Percentiles rank a stretch among this genome's conserved stretches.
These are phyloP conservation scores for Lordiphosa fenestrarum DNA, from an alignment of 2,888 invertebrate species.

Conservation along the genomic window DNA sequence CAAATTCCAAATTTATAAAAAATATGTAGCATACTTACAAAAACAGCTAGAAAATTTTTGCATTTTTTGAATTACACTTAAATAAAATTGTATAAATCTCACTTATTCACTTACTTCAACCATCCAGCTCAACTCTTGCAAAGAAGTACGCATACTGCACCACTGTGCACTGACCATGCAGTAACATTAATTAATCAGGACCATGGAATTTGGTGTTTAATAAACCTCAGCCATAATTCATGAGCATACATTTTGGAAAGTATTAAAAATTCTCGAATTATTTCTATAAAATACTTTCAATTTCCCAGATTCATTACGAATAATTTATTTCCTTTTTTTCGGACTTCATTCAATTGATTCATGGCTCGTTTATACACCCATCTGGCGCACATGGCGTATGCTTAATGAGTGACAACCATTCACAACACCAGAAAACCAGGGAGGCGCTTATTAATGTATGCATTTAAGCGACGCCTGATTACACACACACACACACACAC, in stretches of 20 bases:
- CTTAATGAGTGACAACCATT: conserved; percentile 19
- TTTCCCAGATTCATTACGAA: not conserved
- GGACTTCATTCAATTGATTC: conserved; percentile 15
- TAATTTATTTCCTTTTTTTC: not conserved
- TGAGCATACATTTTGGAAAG: not conserved
- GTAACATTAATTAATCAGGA: conserved; percentile 29
- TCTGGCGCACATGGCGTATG: conserved; percentile 7
- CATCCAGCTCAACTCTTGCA: too few species aligned
- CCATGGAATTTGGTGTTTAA: conserved; percentile 21
- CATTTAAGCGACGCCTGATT: conserved; percentile 50
- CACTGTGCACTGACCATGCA: conserved; percentile 2
- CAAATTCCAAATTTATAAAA: too few species aligned
- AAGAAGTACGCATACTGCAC: too few species aligned
- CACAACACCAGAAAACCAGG: not conserved
- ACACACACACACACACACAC: conserved; percentile 6
- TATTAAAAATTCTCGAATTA: not conserved
- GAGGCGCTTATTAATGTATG: conserved; percentile 48
- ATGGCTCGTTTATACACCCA: conserved; percentile 9
- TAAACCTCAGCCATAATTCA: conserved; percentile 22
- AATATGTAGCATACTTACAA: too few species aligned
- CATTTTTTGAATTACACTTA: too few species aligned
- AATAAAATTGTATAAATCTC: too few species aligned
- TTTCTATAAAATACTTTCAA: not conserved
- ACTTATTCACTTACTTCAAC: too few species aligned
- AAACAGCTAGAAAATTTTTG: too few species aligned